Evolutionary conservation across 1,140 invertebrate genomes (phyloP).

Genomic region (Drosophila truncata): DNA sequence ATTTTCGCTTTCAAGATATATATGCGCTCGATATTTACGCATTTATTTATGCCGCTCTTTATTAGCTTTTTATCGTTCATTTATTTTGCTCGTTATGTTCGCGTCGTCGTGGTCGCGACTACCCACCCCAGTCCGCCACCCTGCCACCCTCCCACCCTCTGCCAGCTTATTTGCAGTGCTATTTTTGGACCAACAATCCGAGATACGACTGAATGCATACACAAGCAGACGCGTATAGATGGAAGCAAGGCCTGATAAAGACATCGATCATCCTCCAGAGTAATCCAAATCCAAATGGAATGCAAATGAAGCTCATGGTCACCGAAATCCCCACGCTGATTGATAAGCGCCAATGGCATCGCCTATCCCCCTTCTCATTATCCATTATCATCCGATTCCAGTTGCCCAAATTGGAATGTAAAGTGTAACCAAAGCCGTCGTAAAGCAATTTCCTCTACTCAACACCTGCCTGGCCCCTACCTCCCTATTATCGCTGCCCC

Average conservation of each 20-base stretch:
- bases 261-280: conserved; percentile 38
- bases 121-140: background rate
- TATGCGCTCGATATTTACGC: conserved; percentile 65
- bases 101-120: conserved; percentile 32
- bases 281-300: conserved; percentile 20
- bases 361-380: background rate
- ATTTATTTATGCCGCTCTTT: conserved; percentile 80
- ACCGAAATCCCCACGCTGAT: conserved; percentile 37
- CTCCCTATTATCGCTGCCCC: background rate
- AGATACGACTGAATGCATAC: conserved; percentile 15
- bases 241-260: conserved; percentile 12
- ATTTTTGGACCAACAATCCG: conserved; percentile 39
- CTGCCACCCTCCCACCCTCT: background rate
- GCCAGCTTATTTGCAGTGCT: conserved; percentile 42
- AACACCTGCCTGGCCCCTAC: conserved; percentile 20
- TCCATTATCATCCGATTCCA: conserved; percentile 10
- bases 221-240: conserved; percentile 2
- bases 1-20: conserved; percentile 30
- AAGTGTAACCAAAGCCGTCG: conserved; percentile 34
- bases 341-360: conserved; percentile 26
- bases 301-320: conserved; percentile 44
- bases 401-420: conserved; percentile 37
- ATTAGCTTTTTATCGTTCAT: conserved; percentile 81
- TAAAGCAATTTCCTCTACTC: conserved; percentile 11
- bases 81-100: conserved; percentile 76